phyloP scores from a whole-genome alignment of 2,888 invertebrate species.

The Drosophila neutralis region DNA sequence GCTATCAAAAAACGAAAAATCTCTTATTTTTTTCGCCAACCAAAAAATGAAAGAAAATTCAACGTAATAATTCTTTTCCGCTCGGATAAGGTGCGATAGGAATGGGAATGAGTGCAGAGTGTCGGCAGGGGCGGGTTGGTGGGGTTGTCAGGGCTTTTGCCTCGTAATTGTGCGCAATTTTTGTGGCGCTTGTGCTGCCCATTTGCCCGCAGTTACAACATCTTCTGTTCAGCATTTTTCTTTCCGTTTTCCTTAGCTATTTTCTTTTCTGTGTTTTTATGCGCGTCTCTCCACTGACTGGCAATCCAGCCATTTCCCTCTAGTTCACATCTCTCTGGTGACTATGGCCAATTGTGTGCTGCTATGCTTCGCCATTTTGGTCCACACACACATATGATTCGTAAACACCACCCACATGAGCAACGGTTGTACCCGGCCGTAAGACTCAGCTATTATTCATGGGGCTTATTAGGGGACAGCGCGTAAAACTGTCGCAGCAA shows the following conservation, averaged over 20 bases:
- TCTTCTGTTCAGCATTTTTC: conserved; percentile 50
- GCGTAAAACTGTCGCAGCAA: conserved; percentile 57
- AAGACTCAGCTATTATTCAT: conserved; percentile 65
- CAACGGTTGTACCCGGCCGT: conserved; percentile 17
- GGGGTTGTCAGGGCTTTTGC: conserved; percentile 30
- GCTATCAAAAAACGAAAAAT: conserved; percentile 79
- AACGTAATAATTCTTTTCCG: conserved; percentile 82
- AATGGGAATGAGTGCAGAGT: conserved; percentile 1
- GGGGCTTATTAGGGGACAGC: conserved; percentile 71
- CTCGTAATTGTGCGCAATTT: conserved; percentile 73
- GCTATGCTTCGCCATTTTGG: conserved; percentile 43
- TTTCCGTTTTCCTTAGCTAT: conserved; percentile 38
- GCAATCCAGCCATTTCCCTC: conserved; percentile 11
- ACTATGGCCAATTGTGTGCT: conserved; percentile 41
- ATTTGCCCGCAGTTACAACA: conserved; percentile 45
- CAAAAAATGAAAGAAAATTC: conserved; percentile 63
- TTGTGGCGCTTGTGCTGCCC: conserved; percentile 48
- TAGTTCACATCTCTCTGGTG: not conserved
- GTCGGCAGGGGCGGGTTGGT: not conserved
- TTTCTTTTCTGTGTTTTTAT: conserved; percentile 32
- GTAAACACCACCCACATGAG: conserved; percentile 33
- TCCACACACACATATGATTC: conserved; percentile 39
- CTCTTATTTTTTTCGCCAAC: conserved; percentile 40
- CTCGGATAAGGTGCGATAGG: conserved; percentile 70
- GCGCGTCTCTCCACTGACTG: conserved; percentile 19